These are phyloP conservation scores for Cyprinella venusta DNA, from an alignment of 2,797 vertebrate species.

Conservation along the genomic window DNA sequence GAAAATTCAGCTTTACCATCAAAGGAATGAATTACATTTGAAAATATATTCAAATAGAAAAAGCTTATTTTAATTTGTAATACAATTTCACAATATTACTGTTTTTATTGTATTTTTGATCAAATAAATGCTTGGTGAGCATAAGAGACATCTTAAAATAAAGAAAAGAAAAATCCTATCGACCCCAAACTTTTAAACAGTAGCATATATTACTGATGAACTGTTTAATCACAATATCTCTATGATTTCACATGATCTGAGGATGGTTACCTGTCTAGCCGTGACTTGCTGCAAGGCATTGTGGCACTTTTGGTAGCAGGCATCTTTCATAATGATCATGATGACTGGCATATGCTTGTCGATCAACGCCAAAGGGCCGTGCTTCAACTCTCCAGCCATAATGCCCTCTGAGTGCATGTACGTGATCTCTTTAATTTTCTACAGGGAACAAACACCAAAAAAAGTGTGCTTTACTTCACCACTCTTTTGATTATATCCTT, in stretches of 20 bases:
- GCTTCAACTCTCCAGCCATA: constrained; percentile 94
- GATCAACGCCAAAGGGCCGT: constrained; percentile 90
- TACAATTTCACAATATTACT: neutral
- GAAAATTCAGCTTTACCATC: neutral
- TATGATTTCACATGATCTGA: neutral
- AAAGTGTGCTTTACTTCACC: neutral
- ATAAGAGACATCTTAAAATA: neutral
- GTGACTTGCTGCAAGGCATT: constrained; percentile 93
- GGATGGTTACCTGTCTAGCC: constrained; percentile 84
- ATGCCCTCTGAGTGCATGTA: constrained; percentile 99
- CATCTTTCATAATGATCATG: constrained; percentile 95
- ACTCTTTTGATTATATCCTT: neutral
- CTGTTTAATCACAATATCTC: neutral
- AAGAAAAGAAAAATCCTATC: neutral
- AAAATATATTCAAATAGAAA: neutral
- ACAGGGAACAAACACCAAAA: constrained; percentile 14
- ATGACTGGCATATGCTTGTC: constrained; percentile 97
- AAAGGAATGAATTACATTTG: neutral
- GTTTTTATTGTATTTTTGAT: neutral
- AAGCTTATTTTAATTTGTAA: neutral
- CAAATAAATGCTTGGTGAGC: neutral
- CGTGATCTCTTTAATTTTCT: constrained; percentile 99
- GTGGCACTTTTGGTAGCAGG: constrained; percentile 93
- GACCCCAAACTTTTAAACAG: neutral
- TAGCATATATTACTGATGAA: neutral